Evolutionary conservation across 2,888 invertebrate species (phyloP).

Genomic region (Schizaphis graminum): DNA sequence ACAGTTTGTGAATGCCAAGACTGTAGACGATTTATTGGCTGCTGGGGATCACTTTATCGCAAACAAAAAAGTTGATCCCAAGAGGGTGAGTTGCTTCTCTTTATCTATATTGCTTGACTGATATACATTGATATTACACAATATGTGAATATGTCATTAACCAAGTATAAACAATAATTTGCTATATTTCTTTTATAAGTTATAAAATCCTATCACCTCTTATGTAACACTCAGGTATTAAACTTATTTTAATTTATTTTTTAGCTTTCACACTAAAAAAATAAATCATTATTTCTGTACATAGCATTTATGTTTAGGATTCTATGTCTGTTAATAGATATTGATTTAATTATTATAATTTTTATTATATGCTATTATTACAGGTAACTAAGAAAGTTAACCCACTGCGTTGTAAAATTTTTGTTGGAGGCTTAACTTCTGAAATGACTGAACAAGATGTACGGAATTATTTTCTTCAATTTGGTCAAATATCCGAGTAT

Average conservation of each 20-base stretch:
- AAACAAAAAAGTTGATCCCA: constrained; percentile 78
- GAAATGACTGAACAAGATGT: constrained; percentile 77
- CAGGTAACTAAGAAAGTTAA: constrained; percentile 77
- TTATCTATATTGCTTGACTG: not conserved
- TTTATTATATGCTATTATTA: constrained; percentile 18
- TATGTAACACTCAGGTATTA: not conserved
- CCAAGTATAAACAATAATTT: not conserved
- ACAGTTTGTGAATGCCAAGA: constrained; percentile 75
- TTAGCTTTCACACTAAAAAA: not conserved
- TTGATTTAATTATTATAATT: not conserved
- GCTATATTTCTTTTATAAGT: not conserved
- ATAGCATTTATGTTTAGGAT: not conserved
- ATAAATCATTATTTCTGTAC: not conserved
- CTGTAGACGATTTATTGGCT: constrained; percentile 74
- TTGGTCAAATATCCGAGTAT: constrained; percentile 76
- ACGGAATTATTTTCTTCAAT: constrained; percentile 75
- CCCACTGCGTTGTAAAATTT: constrained; percentile 76
- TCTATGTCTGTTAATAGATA: not conserved
- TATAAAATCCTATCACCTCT: not conserved
- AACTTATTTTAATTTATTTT: not conserved
- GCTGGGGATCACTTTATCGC: constrained; percentile 76
- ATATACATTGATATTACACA: not conserved
- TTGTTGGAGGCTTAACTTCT: constrained; percentile 78
- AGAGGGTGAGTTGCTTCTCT: constrained; percentile 69
- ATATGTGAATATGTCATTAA: not conserved